A percentile compares a stretch with the other conserved stretches of the same genome.
These are phyloP conservation scores for Zaprionus obscuricornis DNA, from an alignment of 2,888 invertebrate species.

Conservation along the genomic window DNA sequence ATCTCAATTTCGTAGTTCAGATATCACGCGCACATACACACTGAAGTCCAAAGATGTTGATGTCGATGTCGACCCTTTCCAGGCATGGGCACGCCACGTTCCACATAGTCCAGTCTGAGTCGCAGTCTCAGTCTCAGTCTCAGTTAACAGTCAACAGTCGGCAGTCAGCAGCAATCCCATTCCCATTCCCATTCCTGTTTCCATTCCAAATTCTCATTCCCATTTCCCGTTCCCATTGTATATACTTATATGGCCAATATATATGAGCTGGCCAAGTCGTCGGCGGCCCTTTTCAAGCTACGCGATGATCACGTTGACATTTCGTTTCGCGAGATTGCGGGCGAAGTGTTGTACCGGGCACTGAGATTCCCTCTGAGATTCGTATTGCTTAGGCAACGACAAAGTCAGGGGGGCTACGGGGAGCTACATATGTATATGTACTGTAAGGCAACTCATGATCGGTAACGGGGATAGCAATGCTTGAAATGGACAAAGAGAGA, in stretches of 20 bases:
- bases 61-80: slow-evolving; percentile 23
- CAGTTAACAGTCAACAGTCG: no score
- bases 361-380: neutral
- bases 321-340: slow-evolving; percentile 52
- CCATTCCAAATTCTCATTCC: slow-evolving; percentile 1
- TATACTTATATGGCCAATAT: slow-evolving; percentile 60
- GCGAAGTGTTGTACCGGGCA: no score
- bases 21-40: slow-evolving; percentile 63
- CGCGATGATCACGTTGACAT: slow-evolving; percentile 74
- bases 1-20: slow-evolving; percentile 78
- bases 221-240: neutral
- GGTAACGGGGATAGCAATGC: no score
- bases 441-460: no score
- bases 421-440: no score
- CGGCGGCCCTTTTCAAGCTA: slow-evolving; percentile 74
- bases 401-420: no score
- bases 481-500: no score
- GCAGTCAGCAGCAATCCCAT: neutral
- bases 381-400: no score
- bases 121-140: slow-evolving; percentile 8
- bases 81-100: slow-evolving; percentile 46
- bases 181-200: slow-evolving; percentile 1
- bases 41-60: no score
- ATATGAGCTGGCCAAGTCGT: slow-evolving; percentile 34
- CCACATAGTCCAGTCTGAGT: slow-evolving; percentile 16